Evolutionary conservation across 64 coral and sea anemone species (phyloP), one percentile per base, ranked within the genome.

Genomic region (Montipora sp.): DNA sequence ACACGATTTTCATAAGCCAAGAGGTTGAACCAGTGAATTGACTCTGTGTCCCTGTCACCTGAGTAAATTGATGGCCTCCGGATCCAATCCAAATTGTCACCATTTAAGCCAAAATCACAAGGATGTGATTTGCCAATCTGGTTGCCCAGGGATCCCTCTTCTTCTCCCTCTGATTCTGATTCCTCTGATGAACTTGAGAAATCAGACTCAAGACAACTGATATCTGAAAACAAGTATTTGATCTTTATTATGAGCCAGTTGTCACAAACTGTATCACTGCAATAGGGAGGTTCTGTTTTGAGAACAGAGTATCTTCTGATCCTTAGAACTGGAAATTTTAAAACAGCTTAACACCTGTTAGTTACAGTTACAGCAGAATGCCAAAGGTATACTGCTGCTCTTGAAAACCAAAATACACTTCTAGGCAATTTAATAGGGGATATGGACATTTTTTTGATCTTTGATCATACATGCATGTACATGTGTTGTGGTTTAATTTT

Each of bases 61-160:
- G 48, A 82, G 49, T 21, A 82, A 21, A 84, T 84, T n/a, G 81
- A 84, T 21, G 81, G 81, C 20, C 81, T 63, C n/a, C 81, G 5
- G 8, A 43, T 13, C 81, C 81, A 84, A 47, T 84, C 81, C 22
- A 84, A 47, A 22, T 84, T 84, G 55, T 84, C 81, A 24, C 81
- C 81, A 84, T 84, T 84, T 47, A 84, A 84, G 11, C 81, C 81
- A 84, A 45, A 65, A 13, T 84, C 81, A 67, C 60, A 63, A 14
- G 60, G 60, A 63, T 63, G 60, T 63, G 60, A 63, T 15, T 63
- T 63, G 60, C 60, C 60, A 63, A 63, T 63, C 60, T 63, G 60
- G 60, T 63, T 63, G 60, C 60, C 9, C 60, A 63, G 60, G 60
- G 60, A 63, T 63, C 60, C 60, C 59, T 63, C 59, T 63, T 10